These are phyloP conservation scores for Scomber scombrus DNA, from an alignment of 2,113 vertebrate genomes.

Conservation along the genomic window DNA sequence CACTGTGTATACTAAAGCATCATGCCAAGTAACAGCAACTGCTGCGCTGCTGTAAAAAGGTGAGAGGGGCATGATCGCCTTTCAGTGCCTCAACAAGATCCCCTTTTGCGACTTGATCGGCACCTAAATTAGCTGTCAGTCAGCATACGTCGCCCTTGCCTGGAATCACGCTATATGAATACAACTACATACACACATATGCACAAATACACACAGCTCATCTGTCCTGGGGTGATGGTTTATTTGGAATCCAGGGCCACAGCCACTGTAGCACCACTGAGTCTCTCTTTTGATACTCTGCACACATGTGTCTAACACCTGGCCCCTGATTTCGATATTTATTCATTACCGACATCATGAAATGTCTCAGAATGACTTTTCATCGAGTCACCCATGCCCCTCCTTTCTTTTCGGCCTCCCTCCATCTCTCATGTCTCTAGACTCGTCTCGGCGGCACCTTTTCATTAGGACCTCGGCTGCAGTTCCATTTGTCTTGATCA, in stretches of 20 bases:
- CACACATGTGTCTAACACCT: conserved; percentile 41
- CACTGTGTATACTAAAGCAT: conserved; percentile 26
- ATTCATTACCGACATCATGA: conserved; percentile 18
- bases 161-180: conserved; percentile 11
- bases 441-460: conserved; percentile 20
- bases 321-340: conserved; percentile 34
- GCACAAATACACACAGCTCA: neutral
- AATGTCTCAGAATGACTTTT: conserved; percentile 12
- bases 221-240: conserved; percentile 34
- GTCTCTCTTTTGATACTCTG: conserved; percentile 27
- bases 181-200: conserved; percentile 10
- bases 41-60: conserved; percentile 15
- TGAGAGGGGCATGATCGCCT: conserved; percentile 28
- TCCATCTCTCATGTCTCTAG: neutral
- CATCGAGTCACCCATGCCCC: neutral
- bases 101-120: conserved; percentile 5
- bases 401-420: neutral
- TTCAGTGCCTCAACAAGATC: conserved; percentile 36
- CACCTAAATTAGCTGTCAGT: conserved; percentile 49
- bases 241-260: conserved; percentile 48
- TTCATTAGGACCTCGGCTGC: conserved; percentile 41
- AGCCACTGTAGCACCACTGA: conserved; percentile 34
- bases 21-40: conserved; percentile 33
- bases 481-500: conserved; percentile 49
- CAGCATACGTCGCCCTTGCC: neutral